Evolutionary conservation across 2,113 vertebrate species (phyloP), one percentile per base, ranked within the genome.

Genomic region (Pteropus alecto): DNA sequence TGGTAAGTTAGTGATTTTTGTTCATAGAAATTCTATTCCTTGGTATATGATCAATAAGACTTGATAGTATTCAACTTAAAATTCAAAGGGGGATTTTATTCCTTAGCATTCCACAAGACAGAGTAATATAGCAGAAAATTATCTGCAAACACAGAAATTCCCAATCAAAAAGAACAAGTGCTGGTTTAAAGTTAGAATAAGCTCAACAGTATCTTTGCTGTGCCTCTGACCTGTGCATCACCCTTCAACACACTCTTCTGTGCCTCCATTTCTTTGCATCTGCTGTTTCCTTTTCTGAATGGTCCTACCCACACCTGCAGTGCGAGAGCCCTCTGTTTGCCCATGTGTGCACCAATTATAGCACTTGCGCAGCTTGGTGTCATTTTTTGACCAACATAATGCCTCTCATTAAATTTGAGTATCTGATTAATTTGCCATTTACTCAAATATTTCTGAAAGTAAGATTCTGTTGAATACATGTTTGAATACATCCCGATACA

Each of bases 1-100:
- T 99, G 99, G 99, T 99, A 98, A 99, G 99, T 98, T 87, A 81
- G 77, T 46, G 63, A 77, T 48, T 91, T 90, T 90, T 93, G 12
- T 70, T 97, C 7, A 54, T 60, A 14, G 19, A 43, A 65, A 18
- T 73, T 90, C 74, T 71, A 0, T 85, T 93, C 6, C 15, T 61
- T 90, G 13, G 8, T 74, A 68, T 79, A 41, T 54, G 22, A 70
- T 61, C 56, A 87, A 77, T 7, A 81, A 91, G 22, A 35, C 7
- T 92, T 10, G 10, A 21, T 54, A 83, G 35, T 84, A 6, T 67
- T 82, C 19, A 76, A 56, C 16, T 81, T 56, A 56, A 86, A 92
- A 60, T 92, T 93, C 24, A 78, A 86, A 94, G 54, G 18, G 51
- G 24, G 8, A 92, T 73, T 95, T 87, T 12, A 79, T 86, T 82